phyloP scores from a whole-genome alignment of 2,113 vertebrate genomes.

The Tympanuchus pallidicinctus region DNA sequence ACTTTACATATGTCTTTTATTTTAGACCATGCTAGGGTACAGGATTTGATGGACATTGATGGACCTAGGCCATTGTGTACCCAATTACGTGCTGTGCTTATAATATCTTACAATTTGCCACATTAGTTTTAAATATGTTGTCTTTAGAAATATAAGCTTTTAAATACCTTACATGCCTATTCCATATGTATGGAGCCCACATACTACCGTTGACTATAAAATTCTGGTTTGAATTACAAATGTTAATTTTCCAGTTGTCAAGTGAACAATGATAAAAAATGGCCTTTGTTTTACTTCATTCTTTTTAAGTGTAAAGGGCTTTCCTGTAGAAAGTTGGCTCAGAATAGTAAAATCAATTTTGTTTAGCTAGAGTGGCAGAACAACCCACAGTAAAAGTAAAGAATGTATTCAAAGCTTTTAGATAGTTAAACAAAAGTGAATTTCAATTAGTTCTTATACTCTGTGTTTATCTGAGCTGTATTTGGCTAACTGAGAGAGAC shows the following conservation, averaged over 20 bases:
- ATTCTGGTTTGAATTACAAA: not conserved
- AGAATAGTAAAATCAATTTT: not conserved
- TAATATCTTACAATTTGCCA: not conserved
- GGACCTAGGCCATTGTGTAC: not conserved
- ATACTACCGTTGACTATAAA: not conserved
- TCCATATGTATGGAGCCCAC: fast-evolving
- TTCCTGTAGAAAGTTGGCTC: not conserved
- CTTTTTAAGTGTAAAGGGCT: not conserved
- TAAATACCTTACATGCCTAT: not conserved
- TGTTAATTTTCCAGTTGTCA: not conserved
- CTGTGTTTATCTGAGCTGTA: not conserved
- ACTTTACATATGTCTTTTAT: not conserved
- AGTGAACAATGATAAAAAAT: not conserved
- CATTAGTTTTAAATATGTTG: not conserved
- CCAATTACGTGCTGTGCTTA: not conserved
- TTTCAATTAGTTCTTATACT: not conserved
- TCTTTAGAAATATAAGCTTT: not conserved
- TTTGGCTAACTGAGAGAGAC: not conserved
- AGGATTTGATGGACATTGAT: not conserved
- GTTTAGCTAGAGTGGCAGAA: not conserved
- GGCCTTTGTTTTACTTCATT: not conserved
- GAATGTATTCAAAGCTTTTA: not conserved
- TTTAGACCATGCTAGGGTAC: not conserved
- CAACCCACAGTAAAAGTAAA: not conserved
- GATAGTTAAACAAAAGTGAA: not conserved